phyloP scores from a whole-genome alignment of 1,140 invertebrate species.

The Nomia melanderi region DNA sequence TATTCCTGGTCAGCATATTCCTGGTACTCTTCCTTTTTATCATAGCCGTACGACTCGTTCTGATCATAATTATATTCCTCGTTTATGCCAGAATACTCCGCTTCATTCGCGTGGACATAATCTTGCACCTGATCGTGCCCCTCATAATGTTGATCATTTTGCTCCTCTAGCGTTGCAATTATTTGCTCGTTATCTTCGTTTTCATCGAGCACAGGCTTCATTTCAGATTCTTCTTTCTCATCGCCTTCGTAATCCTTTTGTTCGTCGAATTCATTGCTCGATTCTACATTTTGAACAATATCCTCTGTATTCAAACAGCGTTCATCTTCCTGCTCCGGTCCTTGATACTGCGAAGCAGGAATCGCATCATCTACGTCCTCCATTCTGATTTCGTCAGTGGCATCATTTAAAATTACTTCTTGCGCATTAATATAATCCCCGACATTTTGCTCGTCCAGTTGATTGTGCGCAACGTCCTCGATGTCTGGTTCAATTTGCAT shows the following conservation, averaged over 20 bases:
- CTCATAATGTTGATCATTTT: constrained; percentile 22
- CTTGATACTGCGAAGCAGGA: too few species aligned
- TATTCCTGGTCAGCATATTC: constrained; percentile 34
- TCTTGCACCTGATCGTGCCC: constrained; percentile 12
- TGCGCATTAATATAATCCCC: not conserved
- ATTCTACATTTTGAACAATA: not conserved
- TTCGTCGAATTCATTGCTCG: not conserved
- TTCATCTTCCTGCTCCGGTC: not conserved
- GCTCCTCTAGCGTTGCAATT: not conserved
- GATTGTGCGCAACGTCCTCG: not conserved
- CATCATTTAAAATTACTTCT: not conserved
- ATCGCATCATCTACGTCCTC: not conserved
- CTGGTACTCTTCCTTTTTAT: constrained; percentile 33
- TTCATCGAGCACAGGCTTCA: not conserved
- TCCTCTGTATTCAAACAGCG: not conserved
- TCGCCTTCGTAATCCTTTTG: not conserved
- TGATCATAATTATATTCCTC: constrained; percentile 49
- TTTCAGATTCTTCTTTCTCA: constrained; percentile 1
- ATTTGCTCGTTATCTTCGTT: constrained; percentile 9
- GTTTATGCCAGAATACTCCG: constrained; percentile 32
- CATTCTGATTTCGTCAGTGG: not conserved
- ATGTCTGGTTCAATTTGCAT: not conserved
- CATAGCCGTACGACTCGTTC: constrained; percentile 31
- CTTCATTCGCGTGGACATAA: constrained; percentile 15
- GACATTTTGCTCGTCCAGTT: too few species aligned